A percentile compares a stretch with the other conserved stretches of the same genome.
Evolutionary conservation across 2,797 vertebrate species (phyloP).

Genomic region (Bucorvus abyssinicus): DNA sequence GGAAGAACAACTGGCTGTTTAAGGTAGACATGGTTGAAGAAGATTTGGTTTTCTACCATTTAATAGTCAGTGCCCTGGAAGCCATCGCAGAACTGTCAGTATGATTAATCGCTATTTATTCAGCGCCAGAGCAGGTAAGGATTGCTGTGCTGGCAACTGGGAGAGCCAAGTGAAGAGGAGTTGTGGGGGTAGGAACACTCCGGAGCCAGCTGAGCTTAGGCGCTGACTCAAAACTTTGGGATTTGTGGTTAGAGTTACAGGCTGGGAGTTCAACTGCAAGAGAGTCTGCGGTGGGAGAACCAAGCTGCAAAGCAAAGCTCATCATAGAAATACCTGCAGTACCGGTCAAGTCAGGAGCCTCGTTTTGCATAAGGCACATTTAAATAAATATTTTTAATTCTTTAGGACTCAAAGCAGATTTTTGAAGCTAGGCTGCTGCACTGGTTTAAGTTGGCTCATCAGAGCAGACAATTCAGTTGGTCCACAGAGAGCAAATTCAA

Average conservation of each 20-base stretch:
- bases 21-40: background rate
- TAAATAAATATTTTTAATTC: background rate
- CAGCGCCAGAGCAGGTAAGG: background rate
- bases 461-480: background rate
- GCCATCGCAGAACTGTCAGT: background rate
- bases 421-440: background rate
- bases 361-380: background rate
- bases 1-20: background rate
- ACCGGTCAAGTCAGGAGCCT: background rate
- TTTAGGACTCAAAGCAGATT: background rate
- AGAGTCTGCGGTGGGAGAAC: background rate
- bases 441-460: background rate
- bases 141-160: background rate
- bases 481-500: background rate
- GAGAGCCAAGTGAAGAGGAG: background rate
- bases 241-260: background rate
- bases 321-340: background rate
- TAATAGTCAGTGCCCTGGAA: background rate
- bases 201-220: background rate
- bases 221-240: conserved; percentile 41
- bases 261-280: background rate
- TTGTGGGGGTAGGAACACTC: background rate
- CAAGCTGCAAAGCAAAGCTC: background rate
- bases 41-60: background rate
- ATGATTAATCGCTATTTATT: background rate